Percentiles rank a stretch among this genome's conserved stretches.
Conservation (phyloP, 2,888 invertebrate species). For the Pogonocherus hispidulus region DNA sequence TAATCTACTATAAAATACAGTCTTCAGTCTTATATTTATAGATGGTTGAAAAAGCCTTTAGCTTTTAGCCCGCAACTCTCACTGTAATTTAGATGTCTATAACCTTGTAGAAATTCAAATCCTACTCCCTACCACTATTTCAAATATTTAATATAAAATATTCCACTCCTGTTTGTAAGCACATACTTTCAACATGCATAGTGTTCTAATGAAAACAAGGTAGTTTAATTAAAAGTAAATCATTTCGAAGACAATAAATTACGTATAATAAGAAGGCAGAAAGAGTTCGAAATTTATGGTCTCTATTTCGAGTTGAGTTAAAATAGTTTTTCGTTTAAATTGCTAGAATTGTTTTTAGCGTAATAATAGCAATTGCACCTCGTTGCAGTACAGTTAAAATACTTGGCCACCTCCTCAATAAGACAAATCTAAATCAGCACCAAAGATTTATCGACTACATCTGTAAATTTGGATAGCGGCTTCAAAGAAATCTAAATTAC, state of each 20-base stretch:
- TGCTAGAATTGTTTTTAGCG: slow-evolving; percentile 45
- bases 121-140: no score
- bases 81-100: no score
- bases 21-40: no score
- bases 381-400: slow-evolving; percentile 37
- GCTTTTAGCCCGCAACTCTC: no score
- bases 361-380: slow-evolving; percentile 43
- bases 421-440: slow-evolving; percentile 38
- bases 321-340: slow-evolving; percentile 47
- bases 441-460: slow-evolving; percentile 46
- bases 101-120: no score
- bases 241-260: slow-evolving; percentile 5
- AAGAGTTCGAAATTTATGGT: slow-evolving; percentile 29
- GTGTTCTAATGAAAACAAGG: not conserved
- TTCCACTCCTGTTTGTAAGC: no score
- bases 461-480: slow-evolving; percentile 46
- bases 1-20: no score
- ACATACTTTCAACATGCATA: not conserved
- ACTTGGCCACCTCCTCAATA: slow-evolving; percentile 53
- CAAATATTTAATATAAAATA: no score
- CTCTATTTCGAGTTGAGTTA: slow-evolving; percentile 37
- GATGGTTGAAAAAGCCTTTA: no score
- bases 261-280: slow-evolving; percentile 2
- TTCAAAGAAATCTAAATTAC: slow-evolving; percentile 52
- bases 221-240: not conserved